These are phyloP conservation scores for Benitochromis conjunctus DNA, from an alignment of 2,113 vertebrate species.

Conservation along the genomic window DNA sequence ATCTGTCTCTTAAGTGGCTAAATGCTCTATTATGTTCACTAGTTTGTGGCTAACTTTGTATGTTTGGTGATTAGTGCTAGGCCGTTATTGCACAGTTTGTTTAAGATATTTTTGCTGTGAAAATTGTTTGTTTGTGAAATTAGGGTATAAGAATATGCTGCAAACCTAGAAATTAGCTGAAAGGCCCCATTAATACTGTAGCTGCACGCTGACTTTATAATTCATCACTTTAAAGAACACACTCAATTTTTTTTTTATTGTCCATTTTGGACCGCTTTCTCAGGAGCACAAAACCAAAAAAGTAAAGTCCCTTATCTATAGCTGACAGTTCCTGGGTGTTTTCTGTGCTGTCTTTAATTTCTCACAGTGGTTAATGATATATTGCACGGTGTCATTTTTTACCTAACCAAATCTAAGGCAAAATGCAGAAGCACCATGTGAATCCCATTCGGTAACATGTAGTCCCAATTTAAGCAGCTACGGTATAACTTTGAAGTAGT, in stretches of 20 bases:
- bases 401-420: background rate
- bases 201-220: background rate
- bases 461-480: background rate
- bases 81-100: background rate
- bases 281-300: background rate
- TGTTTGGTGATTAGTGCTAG: background rate
- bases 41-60: background rate
- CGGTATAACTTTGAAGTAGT: background rate
- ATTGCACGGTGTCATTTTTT: background rate
- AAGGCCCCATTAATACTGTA: background rate
- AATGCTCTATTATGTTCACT: background rate
- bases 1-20: background rate
- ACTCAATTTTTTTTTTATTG: background rate
- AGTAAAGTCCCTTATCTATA: background rate
- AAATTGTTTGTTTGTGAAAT: background rate
- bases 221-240: background rate
- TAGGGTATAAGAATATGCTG: background rate
- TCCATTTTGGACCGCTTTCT: background rate
- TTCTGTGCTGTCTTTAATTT: background rate
- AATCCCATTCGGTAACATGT: background rate
- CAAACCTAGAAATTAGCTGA: background rate
- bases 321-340: background rate
- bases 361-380: background rate
- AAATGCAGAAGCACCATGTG: background rate
- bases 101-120: background rate